These are phyloP conservation scores for Papilio glaucus DNA, from an alignment of 1,140 invertebrate genomes.

Conservation along the genomic window DNA sequence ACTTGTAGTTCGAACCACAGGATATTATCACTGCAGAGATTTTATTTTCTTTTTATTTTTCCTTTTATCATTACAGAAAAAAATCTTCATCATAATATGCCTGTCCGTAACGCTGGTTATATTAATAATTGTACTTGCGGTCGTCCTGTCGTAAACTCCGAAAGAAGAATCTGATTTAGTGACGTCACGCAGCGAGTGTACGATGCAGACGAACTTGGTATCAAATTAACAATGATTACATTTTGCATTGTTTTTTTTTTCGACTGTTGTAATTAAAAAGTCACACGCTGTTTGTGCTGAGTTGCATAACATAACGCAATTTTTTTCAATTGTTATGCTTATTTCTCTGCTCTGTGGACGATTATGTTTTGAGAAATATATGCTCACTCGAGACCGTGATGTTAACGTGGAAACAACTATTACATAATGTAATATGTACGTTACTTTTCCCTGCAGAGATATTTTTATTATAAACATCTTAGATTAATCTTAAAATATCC, in stretches of 20 bases:
- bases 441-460: background rate
- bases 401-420: conserved; percentile 8
- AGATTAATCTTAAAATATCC: too few relatives aligned
- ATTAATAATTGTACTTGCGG: conserved; percentile 88
- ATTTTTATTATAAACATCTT: background rate
- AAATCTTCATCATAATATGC: conserved; percentile 93
- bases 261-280: background rate
- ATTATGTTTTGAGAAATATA: background rate
- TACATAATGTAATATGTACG: background rate
- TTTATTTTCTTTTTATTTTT: conserved; percentile 76
- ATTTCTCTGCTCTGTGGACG: background rate
- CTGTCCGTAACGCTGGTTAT: conserved; percentile 89
- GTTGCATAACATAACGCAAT: background rate
- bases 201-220: conserved; percentile 18
- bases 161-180: conserved; percentile 27
- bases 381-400: background rate
- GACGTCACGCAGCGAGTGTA: conserved; percentile 5
- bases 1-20: background rate
- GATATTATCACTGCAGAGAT: conserved; percentile 55
- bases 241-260: conserved; percentile 14
- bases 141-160: conserved; percentile 55
- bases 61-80: conserved; percentile 92
- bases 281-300: background rate
- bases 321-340: conserved; percentile 10
- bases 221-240: background rate